Evolutionary conservation across 2,797 vertebrate species (phyloP), one percentile per base, ranked within the genome.

Genomic region (Hippoglossus hippoglossus): DNA sequence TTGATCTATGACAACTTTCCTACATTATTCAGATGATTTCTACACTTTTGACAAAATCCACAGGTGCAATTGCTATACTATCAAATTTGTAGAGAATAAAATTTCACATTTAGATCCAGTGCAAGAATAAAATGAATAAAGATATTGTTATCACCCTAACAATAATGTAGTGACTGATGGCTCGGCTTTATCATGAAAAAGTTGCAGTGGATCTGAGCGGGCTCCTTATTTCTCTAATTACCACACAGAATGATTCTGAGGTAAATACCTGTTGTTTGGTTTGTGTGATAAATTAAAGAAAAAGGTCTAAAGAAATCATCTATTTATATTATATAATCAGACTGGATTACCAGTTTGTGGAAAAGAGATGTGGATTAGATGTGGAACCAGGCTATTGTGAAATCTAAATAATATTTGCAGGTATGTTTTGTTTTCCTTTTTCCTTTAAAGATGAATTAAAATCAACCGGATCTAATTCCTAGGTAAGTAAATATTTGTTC

Each of bases 241-340:
- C 56, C 67, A 44, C 44, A 6, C 71, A 66, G 52, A 47, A 13
- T 39, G 12, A 15, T 18, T 3, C 36, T 41, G 13, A 74, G 9
- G 31, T 21, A 67, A 67, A 54, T 7, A 44, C 15, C 6, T 21
- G 34, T 28, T 12, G 25, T 79, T 63, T 41, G 18, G 22, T 71
- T 36, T 76, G 41, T 75, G 25, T 57, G 51, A 79, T 53, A 34
- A 74, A 79, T 61, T 46, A 55, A 62, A 49, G 34, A 36, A 12
- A 49, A 60, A 18, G 49, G 19, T 76, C 36, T 44, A 26, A 47
- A 77, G 51, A 71, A 50, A 69, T 70, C 46, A 58, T 71, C 54
- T 74, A 47, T 47, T 36, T 4, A 11, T 13, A 34, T 11, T 34
- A 13, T 12, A 39, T 4, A 39, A 39, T 39, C 12, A 13, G 36